Evolutionary conservation across 2,113 vertebrate species (phyloP).

Genomic region (Chinchilla lanigera): DNA sequence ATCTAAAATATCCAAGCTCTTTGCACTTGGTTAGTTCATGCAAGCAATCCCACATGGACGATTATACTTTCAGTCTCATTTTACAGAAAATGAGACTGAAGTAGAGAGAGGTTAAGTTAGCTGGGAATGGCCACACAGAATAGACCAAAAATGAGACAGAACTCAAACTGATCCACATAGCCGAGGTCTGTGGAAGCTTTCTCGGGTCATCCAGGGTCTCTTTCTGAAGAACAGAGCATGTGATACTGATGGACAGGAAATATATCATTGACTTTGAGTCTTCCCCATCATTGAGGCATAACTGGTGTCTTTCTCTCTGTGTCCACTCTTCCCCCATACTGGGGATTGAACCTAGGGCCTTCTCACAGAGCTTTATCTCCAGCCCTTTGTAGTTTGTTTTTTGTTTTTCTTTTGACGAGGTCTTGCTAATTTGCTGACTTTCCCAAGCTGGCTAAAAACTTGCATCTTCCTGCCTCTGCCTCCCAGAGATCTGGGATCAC

Average conservation of each 20-base stretch:
- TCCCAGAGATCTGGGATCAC: background rate
- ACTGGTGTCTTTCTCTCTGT: background rate
- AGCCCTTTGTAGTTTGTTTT: background rate
- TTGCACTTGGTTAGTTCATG: background rate
- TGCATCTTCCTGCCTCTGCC: background rate
- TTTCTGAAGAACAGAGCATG: background rate
- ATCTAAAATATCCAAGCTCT: background rate
- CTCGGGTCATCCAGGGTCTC: background rate
- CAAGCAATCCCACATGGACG: background rate
- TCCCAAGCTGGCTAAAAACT: background rate
- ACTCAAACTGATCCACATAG: background rate
- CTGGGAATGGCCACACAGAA: background rate
- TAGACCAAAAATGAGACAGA: background rate
- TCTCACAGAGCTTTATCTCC: background rate
- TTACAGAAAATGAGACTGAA: constrained; percentile 2
- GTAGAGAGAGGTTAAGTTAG: background rate
- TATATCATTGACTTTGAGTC: background rate
- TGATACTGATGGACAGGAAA: background rate
- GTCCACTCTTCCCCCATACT: background rate
- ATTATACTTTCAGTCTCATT: background rate
- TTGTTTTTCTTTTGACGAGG: background rate
- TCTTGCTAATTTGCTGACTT: background rate
- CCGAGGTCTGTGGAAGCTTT: background rate
- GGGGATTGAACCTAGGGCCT: background rate
- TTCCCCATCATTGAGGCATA: background rate